Evolutionary conservation across 2,797 vertebrate species (phyloP), one percentile per base, ranked within the genome.

Genomic region (Macrochelys suwanniensis): DNA sequence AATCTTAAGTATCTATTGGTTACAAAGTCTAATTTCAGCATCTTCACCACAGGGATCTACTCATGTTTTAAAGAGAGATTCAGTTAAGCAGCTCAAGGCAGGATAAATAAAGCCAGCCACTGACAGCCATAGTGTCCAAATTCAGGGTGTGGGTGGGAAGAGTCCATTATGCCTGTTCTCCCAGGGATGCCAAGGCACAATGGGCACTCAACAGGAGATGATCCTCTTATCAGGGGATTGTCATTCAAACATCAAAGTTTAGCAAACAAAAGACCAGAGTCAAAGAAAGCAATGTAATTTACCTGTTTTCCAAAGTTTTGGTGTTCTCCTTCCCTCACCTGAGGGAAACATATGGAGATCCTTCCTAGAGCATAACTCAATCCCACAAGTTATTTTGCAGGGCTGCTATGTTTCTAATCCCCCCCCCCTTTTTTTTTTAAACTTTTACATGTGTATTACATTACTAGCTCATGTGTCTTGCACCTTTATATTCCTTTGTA

Each of bases 401-500:
- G 25, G 42, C 25, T 74, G 23, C 5, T 11, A 65, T 53, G 16
- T 15, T 71, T 68, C 37, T 42, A 42, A 42, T 4, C 37, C 37
- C 4, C 37, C 37, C 37, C 37, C n/a, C n/a, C n/a, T 9, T 71
- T 5, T 37, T 37, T 42, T 31, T 61, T 15, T 61, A 17, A 71
- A 71, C 65, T 31, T 33, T 15, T 57, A 28, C 54, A 2, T 25
- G 54, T 54, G 21, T 54, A 54, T 54, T 31, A 31, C 57, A 61
- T 31, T 61, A 61, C 1, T 0, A 0, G n/a, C 77, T 91, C 1
- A 0, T 80, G 21, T 92, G 93, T 96, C 83, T 7, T 3, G 93
- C 94, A 95, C 82, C 56, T 83, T 89, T 77, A 26, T 33, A 81
- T 65, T 94, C 49, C 89, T 79, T 87, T 87, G 19, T 61, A 68